Evolutionary conservation across 2,113 vertebrate species (phyloP).

Genomic region (Phocoena sinus): DNA sequence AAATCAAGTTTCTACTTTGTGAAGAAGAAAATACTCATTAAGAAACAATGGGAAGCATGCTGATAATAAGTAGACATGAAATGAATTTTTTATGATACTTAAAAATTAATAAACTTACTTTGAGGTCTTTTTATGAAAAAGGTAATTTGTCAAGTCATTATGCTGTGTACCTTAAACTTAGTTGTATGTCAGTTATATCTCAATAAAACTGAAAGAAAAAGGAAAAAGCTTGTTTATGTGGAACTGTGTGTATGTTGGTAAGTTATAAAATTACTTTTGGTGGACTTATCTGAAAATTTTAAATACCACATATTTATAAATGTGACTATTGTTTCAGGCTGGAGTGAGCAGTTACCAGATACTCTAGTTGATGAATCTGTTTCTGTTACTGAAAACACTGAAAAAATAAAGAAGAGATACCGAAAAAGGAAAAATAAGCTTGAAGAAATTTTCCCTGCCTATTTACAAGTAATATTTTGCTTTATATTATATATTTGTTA

Average conservation of each 20-base stretch:
- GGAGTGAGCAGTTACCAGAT: constrained; percentile 86
- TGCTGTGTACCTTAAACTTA: not conserved
- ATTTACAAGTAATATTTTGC: constrained; percentile 89
- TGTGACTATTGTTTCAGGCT: constrained; percentile 76
- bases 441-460: constrained; percentile 95
- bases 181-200: not conserved
- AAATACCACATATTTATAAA: not conserved
- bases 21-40: not conserved
- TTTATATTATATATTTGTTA: not conserved
- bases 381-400: constrained; percentile 83
- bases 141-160: not conserved
- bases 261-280: not conserved
- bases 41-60: not conserved
- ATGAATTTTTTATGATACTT: not conserved
- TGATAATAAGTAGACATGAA: not conserved
- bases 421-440: constrained; percentile 97
- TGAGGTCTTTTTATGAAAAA: not conserved
- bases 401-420: constrained; percentile 97
- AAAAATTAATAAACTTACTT: not conserved
- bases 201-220: not conserved
- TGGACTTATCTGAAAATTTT: not conserved
- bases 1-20: not conserved
- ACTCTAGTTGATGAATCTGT: constrained; percentile 84
- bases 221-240: not conserved
- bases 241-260: not conserved